These are phyloP conservation scores for Tokudaia tokunoshimensis DNA, from an alignment of 2,797 vertebrate species.

Conservation along the genomic window DNA sequence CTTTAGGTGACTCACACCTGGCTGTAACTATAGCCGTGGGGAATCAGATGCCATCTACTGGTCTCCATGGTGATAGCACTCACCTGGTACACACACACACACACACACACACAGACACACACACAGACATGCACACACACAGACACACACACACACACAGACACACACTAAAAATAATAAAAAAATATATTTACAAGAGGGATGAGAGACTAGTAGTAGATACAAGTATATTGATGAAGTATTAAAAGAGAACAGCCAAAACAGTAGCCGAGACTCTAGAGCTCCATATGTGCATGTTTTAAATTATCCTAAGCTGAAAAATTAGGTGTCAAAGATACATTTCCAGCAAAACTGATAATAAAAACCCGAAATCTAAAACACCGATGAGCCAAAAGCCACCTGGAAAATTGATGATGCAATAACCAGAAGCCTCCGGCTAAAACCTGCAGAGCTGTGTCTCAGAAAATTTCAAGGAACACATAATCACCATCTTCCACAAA, in stretches of 20 bases:
- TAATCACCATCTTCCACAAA: background rate
- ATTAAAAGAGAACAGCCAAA: background rate
- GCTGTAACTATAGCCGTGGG: background rate
- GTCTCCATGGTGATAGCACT: background rate
- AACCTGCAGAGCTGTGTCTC: background rate
- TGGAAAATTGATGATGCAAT: background rate
- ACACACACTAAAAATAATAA: too few relatives aligned
- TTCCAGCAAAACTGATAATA: slow-evolving; percentile 16
- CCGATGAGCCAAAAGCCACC: background rate
- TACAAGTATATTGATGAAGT: background rate
- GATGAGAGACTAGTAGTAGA: background rate
- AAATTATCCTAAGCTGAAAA: slow-evolving; percentile 23
- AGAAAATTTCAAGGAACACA: background rate
- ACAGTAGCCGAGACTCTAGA: background rate
- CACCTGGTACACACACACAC: background rate
- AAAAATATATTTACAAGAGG: background rate
- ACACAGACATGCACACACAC: background rate
- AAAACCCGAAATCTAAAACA: background rate
- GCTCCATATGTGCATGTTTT: background rate
- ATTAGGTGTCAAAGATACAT: background rate
- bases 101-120: background rate
- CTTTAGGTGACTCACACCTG: too few relatives aligned
- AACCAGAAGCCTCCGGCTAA: background rate
- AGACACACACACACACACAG: background rate
- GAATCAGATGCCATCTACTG: background rate